A percentile compares a stretch with the other conserved stretches of the same genome.
These are phyloP conservation scores for Athripsodes cinereus DNA, from an alignment of 2,888 invertebrate genomes.

Conservation along the genomic window DNA sequence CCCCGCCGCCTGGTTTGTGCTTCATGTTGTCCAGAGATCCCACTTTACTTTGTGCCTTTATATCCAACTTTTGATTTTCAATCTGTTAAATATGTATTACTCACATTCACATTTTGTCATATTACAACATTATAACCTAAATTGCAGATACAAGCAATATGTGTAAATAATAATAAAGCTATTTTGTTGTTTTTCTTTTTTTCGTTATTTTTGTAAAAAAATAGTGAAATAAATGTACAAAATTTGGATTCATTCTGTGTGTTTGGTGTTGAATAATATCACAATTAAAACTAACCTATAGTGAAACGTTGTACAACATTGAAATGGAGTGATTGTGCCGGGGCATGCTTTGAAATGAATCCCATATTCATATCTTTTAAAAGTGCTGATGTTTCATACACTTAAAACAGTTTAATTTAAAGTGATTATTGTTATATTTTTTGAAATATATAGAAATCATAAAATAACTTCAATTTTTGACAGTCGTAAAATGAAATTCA, in stretches of 20 bases:
- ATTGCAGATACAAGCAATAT: background rate
- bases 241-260: background rate
- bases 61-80: constrained; percentile 83
- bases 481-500: background rate
- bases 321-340: constrained; percentile 20
- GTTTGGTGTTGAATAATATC: background rate
- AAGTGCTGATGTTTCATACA: too few relatives aligned
- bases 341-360: constrained; percentile 12
- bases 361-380: too few relatives aligned
- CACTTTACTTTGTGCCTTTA: constrained; percentile 88
- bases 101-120: background rate
- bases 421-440: too few relatives aligned
- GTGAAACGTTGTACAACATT: background rate
- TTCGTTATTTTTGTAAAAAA: too few relatives aligned
- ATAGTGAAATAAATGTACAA: too few relatives aligned
- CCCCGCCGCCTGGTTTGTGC: constrained; percentile 89
- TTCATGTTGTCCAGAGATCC: constrained; percentile 88
- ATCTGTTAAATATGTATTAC: constrained; percentile 55
- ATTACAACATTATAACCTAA: background rate
- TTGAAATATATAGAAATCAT: too few relatives aligned
- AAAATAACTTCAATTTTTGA: background rate
- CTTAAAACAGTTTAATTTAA: too few relatives aligned
- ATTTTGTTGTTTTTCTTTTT: too few relatives aligned
- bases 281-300: background rate
- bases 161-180: too few relatives aligned